phyloP scores from a whole-genome alignment of 2,113 vertebrate genomes.

The Jacana jacana region DNA sequence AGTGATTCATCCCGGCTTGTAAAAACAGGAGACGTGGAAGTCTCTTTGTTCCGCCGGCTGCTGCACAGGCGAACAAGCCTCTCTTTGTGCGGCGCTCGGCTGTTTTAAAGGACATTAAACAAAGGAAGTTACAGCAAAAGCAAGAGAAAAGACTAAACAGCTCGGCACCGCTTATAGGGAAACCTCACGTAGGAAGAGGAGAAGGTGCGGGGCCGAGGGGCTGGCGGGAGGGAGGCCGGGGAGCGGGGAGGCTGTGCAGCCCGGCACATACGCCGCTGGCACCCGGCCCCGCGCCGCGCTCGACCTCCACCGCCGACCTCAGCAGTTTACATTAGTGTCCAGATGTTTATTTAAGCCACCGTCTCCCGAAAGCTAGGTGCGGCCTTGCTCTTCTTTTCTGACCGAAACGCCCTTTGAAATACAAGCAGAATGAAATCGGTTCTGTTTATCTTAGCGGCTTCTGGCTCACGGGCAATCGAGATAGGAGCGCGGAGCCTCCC shows the following conservation, averaged over 20 bases:
- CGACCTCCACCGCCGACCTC: not conserved
- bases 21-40: constrained; percentile 57
- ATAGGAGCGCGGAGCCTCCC: not conserved
- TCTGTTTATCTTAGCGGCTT: constrained; percentile 3
- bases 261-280: constrained; percentile 51
- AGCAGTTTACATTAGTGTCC: not conserved
- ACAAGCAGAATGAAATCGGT: not conserved
- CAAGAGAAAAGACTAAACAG: constrained; percentile 73
- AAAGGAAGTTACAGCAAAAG: constrained; percentile 74
- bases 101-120: constrained; percentile 72
- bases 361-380: constrained; percentile 4
- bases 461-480: not conserved
- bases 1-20: constrained; percentile 36
- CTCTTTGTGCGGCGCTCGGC: constrained; percentile 63
- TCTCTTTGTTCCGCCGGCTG: constrained; percentile 62
- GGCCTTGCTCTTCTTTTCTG: constrained; percentile 42
- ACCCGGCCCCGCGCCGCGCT: not conserved
- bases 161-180: constrained; percentile 68
- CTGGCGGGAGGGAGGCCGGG: not conserved
- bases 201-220: not conserved
- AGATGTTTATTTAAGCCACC: constrained; percentile 51
- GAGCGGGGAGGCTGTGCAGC: not conserved
- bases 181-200: constrained; percentile 64
- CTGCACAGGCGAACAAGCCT: constrained; percentile 36
- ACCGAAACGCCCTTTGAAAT: constrained; percentile 44